Evolutionary conservation across 2,113 vertebrate species (phyloP), one percentile per base, ranked within the genome.

Genomic region (Clarias macrocephalus): DNA sequence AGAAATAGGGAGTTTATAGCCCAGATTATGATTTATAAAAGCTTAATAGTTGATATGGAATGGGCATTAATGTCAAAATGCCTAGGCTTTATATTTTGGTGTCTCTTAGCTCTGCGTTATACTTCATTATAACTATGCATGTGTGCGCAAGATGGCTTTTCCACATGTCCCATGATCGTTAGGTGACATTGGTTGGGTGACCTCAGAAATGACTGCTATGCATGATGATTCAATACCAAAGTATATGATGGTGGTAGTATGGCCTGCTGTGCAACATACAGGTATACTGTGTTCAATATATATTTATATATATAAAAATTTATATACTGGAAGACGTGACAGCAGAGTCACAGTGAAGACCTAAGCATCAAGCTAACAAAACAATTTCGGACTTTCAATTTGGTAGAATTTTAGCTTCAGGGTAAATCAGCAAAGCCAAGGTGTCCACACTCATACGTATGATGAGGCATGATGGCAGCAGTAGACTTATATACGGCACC

Each of bases 11-110:
- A 21, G 73, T 59, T 73, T 12, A 60, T n/a, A 73, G 54, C 66
- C 52, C 54, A 84, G 23, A 33, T 37, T 33, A 75, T 62, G 30
- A 42, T 62, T 81, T 42, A 37, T 62, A 81, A 81, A 81, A 62
- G 79, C 79, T 81, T 62, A 59, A 60, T 23, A 62, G 79, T 21
- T 80, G 77, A 62, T 42, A 42, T 81, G 79, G 30, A 81, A 81
- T 81, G 79, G 79, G 79, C 79, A 81, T 42, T 62, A 60, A 80
- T 59, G 54, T 79, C 48, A 79, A 28, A 18, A 56, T 30, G 77
- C 77, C 59, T 81, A 62, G 79, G 79, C 57, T 42, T 15, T 81
- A 23, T 81, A 62, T 12, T 59, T 59, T 30, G 30, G 57, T 81
- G 57, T 81, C 30, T 60, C 12, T 25, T 37, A 81, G 37, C 57